phyloP scores from a whole-genome alignment of 2,888 invertebrate species.

The Caenorhabditis wallacei region DNA sequence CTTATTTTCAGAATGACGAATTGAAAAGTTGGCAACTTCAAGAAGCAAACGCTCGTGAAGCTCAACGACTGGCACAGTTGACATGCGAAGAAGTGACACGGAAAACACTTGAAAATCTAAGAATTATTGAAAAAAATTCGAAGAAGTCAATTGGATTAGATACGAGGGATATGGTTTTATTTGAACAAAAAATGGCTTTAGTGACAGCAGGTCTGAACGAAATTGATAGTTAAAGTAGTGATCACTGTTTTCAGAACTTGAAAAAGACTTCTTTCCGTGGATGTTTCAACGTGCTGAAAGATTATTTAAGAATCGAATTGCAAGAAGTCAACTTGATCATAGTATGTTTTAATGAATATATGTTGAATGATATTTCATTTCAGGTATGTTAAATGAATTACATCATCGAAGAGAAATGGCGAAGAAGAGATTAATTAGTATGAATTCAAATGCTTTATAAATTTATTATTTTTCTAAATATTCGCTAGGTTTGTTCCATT shows the following conservation, averaged over 20 bases:
- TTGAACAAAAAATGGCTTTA: conserved; percentile 57
- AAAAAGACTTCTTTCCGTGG: conserved; percentile 80
- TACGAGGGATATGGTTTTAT: conserved; percentile 66
- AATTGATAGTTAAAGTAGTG: background rate
- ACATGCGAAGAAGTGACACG: conserved; percentile 66
- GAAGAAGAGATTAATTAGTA: conserved; percentile 34
- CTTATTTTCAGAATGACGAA: conserved; percentile 21
- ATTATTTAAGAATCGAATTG: conserved; percentile 48
- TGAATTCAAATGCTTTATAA: conserved; percentile 25
- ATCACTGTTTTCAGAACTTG: conserved; percentile 68
- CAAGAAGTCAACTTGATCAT: conserved; percentile 43
- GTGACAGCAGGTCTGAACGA: conserved; percentile 61
- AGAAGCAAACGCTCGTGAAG: conserved; percentile 50
- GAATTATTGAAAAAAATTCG: conserved; percentile 61
- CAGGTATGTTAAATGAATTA: conserved; percentile 51
- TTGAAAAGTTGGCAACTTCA: conserved; percentile 48
- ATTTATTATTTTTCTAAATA: background rate
- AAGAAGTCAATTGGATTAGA: conserved; percentile 68
- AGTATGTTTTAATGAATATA: conserved; percentile 14
- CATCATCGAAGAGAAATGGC: conserved; percentile 42
- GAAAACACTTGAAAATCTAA: conserved; percentile 56
- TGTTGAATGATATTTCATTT: background rate
- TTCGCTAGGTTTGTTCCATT: background rate
- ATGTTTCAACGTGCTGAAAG: conserved; percentile 75
- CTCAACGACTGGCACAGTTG: conserved; percentile 46